phyloP scores from a whole-genome alignment of 1,140 invertebrate species.

The Grapholita molesta region DNA sequence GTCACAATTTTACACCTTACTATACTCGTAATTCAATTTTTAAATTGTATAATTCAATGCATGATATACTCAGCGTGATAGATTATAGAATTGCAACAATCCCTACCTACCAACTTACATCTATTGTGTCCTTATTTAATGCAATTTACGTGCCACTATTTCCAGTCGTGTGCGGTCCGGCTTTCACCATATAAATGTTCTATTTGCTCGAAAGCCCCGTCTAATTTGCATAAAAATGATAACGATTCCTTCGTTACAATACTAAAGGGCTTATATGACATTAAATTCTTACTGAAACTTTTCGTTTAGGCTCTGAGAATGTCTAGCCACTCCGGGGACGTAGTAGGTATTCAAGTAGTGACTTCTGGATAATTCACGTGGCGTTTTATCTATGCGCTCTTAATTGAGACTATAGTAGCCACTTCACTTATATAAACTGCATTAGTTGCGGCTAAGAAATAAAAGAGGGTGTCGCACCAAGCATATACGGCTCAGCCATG shows the following conservation, averaged over 20 bases:
- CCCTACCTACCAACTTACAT: no score
- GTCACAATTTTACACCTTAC: no score
- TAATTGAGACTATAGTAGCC: not conserved
- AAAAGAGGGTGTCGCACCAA: no score
- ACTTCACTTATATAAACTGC: not conserved
- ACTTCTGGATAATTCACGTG: not conserved
- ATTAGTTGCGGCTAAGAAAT: not conserved
- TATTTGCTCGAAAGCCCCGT: constrained; percentile 28
- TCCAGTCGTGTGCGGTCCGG: constrained; percentile 30
- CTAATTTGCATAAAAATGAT: constrained; percentile 33
- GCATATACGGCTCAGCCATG: no score
- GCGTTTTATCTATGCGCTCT: not conserved
- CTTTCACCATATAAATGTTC: constrained; percentile 15
- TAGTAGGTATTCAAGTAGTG: not conserved
- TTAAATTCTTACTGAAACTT: not conserved
- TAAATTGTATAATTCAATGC: no score
- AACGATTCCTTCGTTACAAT: not conserved
- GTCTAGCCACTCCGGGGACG: not conserved
- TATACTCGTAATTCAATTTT: no score
- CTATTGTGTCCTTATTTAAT: constrained; percentile 18
- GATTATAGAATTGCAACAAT: no score
- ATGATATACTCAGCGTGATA: no score
- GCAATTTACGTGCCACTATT: constrained; percentile 22
- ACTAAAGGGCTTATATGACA: not conserved
- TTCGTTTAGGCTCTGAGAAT: not conserved